Evolutionary conservation across 35 echinoderm and acorn worm genomes (phyloP), one percentile per base, ranked within the genome.

Genomic region (Ophioderma brevispina): DNA sequence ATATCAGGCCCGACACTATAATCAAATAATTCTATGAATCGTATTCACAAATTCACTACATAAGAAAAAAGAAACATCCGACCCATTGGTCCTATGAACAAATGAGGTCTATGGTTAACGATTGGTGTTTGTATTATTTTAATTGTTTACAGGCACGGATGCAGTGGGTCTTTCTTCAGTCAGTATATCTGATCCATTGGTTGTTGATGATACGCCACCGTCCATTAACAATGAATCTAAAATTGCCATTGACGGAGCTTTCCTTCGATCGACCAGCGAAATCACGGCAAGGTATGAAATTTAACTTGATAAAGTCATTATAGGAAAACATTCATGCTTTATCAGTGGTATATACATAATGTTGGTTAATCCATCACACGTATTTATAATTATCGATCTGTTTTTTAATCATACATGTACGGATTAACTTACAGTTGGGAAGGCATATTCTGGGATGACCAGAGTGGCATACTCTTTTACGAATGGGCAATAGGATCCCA

Each of bases 401-500:
- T n/a, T n/a, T n/a, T n/a, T n/a, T n/a, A n/a, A n/a, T n/a, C n/a
- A n/a, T n/a, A n/a, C n/a, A n/a, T n/a, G n/a, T n/a, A n/a, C n/a
- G n/a, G n/a, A n/a, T n/a, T n/a, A n/a, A n/a, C n/a, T 40, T 37
- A 14, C 75, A 88, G 64, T 34, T 88, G 86, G 86, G 76, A 77
- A 23, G 76, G 76, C 35, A 37, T 88, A 79, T 88, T 88, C 32
- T 19, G 38, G 0, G 86, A 88, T 43, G 6, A 39, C 31, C 75
- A 88, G 31, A 88, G 76, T 88, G 86, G 86, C 0, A 79, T 88
- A 35, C 30, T 32, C 0, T 43, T 79, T 32, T 88, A 79, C 31
- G 86, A 88, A 41, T 88, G 86, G 86, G 70, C 64, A 31, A 39
- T 88, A 31, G 86, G 86, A 23, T 79, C 86, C 18, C 31, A 79